These are phyloP conservation scores for Pseudorectes ferrugineus DNA, from an alignment of 2,113 vertebrate species.

Conservation along the genomic window DNA sequence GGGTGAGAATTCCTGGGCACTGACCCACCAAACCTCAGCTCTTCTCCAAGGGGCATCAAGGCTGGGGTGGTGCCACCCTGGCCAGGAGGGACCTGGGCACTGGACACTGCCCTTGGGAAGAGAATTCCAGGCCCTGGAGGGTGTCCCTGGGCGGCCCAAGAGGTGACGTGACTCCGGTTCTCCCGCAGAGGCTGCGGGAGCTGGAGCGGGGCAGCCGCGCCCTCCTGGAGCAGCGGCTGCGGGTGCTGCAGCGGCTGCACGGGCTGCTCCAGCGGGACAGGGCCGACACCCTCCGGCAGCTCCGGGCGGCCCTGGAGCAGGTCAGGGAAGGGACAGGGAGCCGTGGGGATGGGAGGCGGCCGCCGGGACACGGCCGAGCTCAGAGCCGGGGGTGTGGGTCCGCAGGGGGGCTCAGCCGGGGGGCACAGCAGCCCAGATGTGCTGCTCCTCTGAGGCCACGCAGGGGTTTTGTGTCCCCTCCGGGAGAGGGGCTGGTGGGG, in stretches of 20 bases:
- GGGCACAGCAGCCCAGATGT: not conserved
- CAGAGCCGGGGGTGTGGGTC: not conserved
- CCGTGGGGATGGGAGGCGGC: rapidly evolving
- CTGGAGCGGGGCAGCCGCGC: slow-evolving; percentile 42
- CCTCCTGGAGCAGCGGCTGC: slow-evolving; percentile 59
- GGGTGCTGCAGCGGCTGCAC: slow-evolving; percentile 22
- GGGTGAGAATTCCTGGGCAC: rapidly evolving
- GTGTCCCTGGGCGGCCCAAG: rapidly evolving
- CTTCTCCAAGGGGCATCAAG: rapidly evolving
- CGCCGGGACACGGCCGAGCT: rapidly evolving
- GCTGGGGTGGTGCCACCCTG: not conserved
- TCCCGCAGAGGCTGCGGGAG: slow-evolving; percentile 62
- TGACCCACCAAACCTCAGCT: not conserved
- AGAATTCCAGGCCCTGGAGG: not conserved
- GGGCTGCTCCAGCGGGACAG: slow-evolving; percentile 66
- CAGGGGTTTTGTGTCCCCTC: not conserved
- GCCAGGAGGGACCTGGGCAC: not conserved
- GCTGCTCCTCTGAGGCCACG: not conserved
- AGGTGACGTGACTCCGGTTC: rapidly evolving
- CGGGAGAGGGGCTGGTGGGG: not conserved
- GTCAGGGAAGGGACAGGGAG: not conserved
- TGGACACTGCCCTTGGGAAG: not conserved
- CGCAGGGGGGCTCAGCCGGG: not conserved
- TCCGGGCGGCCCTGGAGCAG: slow-evolving; percentile 60
- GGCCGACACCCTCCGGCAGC: slow-evolving; percentile 20